Conservation (phyloP, 2,797 vertebrate genomes). For the Galagoides demidoff region DNA sequence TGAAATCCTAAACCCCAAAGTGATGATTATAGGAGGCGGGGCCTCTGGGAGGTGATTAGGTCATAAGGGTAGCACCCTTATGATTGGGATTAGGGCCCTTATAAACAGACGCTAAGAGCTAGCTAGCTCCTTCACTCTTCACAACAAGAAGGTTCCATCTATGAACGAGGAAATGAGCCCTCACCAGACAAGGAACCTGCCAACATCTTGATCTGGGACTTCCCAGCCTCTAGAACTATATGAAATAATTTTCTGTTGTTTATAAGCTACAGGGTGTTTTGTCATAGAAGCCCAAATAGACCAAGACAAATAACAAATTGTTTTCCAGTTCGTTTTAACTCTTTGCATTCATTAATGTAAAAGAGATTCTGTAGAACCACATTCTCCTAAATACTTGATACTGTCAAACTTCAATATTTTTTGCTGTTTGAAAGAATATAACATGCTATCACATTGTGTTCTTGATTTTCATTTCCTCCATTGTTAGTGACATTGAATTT, state of each 20-base stretch:
- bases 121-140: not conserved
- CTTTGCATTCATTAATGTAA: not conserved
- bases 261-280: not conserved
- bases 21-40: not conserved
- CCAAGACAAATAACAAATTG: not conserved
- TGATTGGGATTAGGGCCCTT: not conserved
- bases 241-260: not conserved
- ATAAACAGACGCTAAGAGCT: not conserved
- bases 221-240: not conserved
- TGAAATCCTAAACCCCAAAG: not conserved
- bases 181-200: too few relatives aligned
- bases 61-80: not conserved
- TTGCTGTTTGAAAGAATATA: not conserved
- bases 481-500: not conserved
- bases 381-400: not conserved
- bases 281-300: not conserved
- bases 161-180: not conserved
- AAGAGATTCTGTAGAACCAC: not conserved
- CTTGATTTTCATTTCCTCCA: not conserved
- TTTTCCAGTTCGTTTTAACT: not conserved
- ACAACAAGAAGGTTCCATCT: not conserved
- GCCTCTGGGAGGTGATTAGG: not conserved
- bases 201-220: not conserved
- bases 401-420: not conserved
- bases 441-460: not conserved